Evolutionary conservation across 2,888 invertebrate species (phyloP).

Genomic region (Ormia ochracea): DNA sequence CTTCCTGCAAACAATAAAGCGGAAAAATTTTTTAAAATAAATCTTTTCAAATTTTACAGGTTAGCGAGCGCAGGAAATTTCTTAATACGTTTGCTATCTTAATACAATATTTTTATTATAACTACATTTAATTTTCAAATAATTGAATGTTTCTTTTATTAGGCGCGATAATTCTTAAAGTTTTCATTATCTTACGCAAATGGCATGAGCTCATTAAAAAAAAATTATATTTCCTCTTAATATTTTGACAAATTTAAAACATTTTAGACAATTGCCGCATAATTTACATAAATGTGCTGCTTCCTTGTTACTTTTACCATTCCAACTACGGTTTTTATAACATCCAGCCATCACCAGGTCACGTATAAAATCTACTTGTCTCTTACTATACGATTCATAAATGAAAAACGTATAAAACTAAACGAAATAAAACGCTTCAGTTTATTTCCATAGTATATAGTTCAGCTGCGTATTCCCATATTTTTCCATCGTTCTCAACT

Average conservation of each 20-base stretch:
- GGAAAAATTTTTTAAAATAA: too few relatives aligned
- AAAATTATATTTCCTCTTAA: neutral
- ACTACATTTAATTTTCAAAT: neutral
- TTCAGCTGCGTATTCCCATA: neutral
- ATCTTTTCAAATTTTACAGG: too few relatives aligned
- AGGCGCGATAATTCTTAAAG: neutral
- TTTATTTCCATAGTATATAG: conserved; percentile 48
- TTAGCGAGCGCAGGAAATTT: too few relatives aligned
- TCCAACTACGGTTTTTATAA: neutral
- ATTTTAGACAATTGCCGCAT: conserved; percentile 32
- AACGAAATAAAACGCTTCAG: conserved; percentile 32
- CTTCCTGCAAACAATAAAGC: too few relatives aligned
- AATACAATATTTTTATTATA: neutral
- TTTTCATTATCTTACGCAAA: neutral
- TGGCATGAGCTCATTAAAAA: conserved; percentile 1
- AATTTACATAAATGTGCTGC: conserved; percentile 45
- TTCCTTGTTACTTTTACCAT: conserved; percentile 13
- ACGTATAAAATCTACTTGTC: conserved; percentile 58
- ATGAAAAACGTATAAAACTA: conserved; percentile 20
- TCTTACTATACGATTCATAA: conserved; percentile 37
- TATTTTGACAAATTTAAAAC: conserved; percentile 44
- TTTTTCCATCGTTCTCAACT: conserved; percentile 31
- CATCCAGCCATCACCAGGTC: conserved; percentile 15
- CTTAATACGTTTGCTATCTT: neutral
- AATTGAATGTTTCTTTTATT: neutral